Evolutionary conservation across 2,888 invertebrate genomes (phyloP).

Genomic region (Agriotes lineatus): DNA sequence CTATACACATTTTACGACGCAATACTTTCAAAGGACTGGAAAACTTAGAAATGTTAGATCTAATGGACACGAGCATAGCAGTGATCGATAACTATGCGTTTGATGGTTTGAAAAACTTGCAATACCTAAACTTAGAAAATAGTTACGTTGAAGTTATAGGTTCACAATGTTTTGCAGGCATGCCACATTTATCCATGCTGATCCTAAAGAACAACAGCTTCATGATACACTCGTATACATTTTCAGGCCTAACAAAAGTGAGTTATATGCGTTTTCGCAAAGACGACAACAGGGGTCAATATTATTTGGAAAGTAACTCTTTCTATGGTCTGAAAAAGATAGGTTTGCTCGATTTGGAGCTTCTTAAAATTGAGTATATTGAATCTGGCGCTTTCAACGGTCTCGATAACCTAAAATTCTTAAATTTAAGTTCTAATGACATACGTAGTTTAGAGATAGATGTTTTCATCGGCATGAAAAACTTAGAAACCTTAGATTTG

Average conservation of each 20-base stretch:
- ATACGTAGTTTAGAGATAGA: conserved; percentile 32
- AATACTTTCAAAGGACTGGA: conserved; percentile 1
- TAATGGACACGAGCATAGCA: neutral
- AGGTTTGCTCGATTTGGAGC: conserved; percentile 56
- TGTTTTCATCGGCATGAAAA: conserved; percentile 54
- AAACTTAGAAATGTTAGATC: neutral
- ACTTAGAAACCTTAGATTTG: conserved; percentile 56
- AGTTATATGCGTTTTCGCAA: too few relatives aligned
- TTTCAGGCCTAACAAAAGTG: neutral
- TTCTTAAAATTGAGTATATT: conserved; percentile 30
- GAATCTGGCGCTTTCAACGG: conserved; percentile 12
- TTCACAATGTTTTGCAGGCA: neutral
- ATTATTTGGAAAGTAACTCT: conserved; percentile 58
- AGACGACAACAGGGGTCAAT: neutral
- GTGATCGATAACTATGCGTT: conserved; percentile 22
- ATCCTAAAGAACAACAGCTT: neutral
- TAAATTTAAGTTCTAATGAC: conserved; percentile 48
- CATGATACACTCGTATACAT: neutral
- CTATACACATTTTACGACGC: neutral
- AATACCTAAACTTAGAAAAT: conserved; percentile 38
- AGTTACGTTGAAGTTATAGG: conserved; percentile 28
- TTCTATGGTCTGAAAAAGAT: conserved; percentile 61
- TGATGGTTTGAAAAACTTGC: conserved; percentile 33
- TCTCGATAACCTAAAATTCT: neutral
- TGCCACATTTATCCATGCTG: neutral